Evolutionary conservation across 2,888 invertebrate species (phyloP).

Genomic region (Cristatella mucedo): DNA sequence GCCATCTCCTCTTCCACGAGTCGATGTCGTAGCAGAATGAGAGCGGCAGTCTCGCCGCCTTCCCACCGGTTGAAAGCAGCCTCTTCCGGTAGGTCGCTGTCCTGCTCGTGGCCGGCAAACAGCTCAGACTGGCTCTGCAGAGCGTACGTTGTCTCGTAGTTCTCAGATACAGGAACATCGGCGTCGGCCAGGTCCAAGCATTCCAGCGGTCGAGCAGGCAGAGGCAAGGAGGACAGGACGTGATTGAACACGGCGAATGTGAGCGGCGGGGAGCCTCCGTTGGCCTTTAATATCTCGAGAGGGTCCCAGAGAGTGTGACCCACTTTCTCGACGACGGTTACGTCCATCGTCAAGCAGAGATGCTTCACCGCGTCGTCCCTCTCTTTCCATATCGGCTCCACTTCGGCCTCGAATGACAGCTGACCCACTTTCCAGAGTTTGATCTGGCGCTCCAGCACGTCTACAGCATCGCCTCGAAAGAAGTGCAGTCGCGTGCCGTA

Average conservation of each 20-base stretch:
- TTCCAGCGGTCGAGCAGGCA: slow-evolving; percentile 19
- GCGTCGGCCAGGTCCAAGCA: slow-evolving; percentile 20
- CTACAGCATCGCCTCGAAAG: slow-evolving; percentile 47
- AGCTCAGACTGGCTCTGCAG: too few relatives aligned
- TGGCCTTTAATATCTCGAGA: slow-evolving; percentile 47
- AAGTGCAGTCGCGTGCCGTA: slow-evolving; percentile 49
- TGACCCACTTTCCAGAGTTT: slow-evolving; percentile 43
- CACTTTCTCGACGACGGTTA: slow-evolving; percentile 47
- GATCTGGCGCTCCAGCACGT: slow-evolving; percentile 46
- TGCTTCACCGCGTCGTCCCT: slow-evolving; percentile 47
- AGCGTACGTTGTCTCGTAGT: slow-evolving; percentile 25
- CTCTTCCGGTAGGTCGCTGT: too few relatives aligned
- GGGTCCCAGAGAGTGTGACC: slow-evolving; percentile 61
- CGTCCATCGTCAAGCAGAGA: slow-evolving; percentile 45
- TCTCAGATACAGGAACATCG: slow-evolving; percentile 45
- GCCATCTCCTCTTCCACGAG: slow-evolving; percentile 33
- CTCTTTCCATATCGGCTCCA: slow-evolving; percentile 54
- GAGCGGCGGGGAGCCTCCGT: slow-evolving; percentile 54
- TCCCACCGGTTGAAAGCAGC: slow-evolving; percentile 25
- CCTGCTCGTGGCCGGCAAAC: too few relatives aligned
- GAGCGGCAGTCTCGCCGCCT: slow-evolving; percentile 52
- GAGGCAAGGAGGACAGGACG: slow-evolving; percentile 21
- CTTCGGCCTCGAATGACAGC: slow-evolving; percentile 45
- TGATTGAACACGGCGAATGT: slow-evolving; percentile 52
- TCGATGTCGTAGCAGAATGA: slow-evolving; percentile 45